phyloP scores from a whole-genome alignment of 2,888 invertebrate species.

The Lacanobia wlatinum region DNA sequence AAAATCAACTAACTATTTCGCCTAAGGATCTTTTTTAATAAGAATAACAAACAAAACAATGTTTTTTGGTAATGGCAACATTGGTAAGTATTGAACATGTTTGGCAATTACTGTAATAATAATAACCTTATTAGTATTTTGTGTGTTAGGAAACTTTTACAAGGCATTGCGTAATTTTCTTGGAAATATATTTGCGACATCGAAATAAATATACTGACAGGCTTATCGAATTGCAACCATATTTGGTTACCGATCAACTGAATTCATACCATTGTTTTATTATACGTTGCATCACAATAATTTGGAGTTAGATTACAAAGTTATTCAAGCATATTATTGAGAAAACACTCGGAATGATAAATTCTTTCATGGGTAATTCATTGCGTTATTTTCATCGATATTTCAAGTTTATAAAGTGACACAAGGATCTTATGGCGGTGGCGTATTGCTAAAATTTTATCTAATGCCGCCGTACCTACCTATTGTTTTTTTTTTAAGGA shows the following conservation, averaged over 20 bases:
- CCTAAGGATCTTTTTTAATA: neutral
- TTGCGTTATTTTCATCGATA: neutral
- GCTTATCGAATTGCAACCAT: constrained; percentile 38
- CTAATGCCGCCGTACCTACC: no score
- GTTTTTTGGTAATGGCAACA: neutral
- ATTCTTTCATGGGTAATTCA: neutral
- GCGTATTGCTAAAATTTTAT: neutral
- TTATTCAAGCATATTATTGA: neutral
- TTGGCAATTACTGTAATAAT: neutral
- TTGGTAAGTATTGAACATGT: neutral
- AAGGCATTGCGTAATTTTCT: neutral
- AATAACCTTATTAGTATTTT: neutral
- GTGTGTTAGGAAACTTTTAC: neutral
- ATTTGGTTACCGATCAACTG: neutral
- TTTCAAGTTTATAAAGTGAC: neutral
- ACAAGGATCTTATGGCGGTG: neutral
- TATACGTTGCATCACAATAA: neutral
- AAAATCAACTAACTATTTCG: neutral
- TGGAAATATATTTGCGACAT: neutral
- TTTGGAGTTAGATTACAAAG: constrained; percentile 4
- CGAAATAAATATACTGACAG: neutral
- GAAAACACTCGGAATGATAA: neutral
- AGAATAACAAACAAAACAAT: neutral
- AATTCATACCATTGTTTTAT: constrained; percentile 2
- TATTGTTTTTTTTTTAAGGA: no score